Evolutionary conservation across 2,888 invertebrate species (phyloP), one percentile per base, ranked within the genome.

Genomic region (Cryptus viduatorius): DNA sequence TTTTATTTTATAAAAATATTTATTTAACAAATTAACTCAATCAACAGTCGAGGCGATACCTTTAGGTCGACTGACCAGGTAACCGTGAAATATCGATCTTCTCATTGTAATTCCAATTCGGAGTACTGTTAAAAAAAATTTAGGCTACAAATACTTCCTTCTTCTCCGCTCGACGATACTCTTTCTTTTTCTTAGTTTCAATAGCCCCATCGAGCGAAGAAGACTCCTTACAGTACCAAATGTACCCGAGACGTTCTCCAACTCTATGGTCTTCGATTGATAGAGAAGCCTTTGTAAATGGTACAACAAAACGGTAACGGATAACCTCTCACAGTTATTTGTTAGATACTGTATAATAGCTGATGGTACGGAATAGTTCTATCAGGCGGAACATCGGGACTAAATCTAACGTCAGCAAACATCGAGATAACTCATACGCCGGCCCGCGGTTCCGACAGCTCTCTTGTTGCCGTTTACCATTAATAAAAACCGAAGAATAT

Each of bases 231-330:
- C n/a, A 10, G 14, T 12, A 12, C 31, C 19, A 24, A 29, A 61
- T 31, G 29, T 14, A 31, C 29, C n/a, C n/a, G 29, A 61, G 29
- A 61, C 14, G 14, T 59, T 59, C 59, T 29, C 14, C 5, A 3
- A 7, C 46, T 46, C 50, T 71, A 77, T 72, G 81, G 76, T 80
- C 59, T 29, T 69, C 61, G 76, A 83, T 86, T 83, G 86, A 86
- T 86, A 83, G 79, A 83, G 78, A 83, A 85, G 79, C 83, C 73
- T 85, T 83, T 86, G 72, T 82, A 81, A 81, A 81, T 71, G 83
- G 44, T 44, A 76, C 61, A 61, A 31, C 61, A 14, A 37, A n/a
- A 68, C 68, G 29, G 68, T 68, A 68, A 68, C 68, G 68, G 68
- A 68, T 14, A 37, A 29, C 31, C 68, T 68, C 68, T 19, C 68